phyloP scores from a whole-genome alignment of 2,797 vertebrate species.

The Uromys caudimaculatus region DNA sequence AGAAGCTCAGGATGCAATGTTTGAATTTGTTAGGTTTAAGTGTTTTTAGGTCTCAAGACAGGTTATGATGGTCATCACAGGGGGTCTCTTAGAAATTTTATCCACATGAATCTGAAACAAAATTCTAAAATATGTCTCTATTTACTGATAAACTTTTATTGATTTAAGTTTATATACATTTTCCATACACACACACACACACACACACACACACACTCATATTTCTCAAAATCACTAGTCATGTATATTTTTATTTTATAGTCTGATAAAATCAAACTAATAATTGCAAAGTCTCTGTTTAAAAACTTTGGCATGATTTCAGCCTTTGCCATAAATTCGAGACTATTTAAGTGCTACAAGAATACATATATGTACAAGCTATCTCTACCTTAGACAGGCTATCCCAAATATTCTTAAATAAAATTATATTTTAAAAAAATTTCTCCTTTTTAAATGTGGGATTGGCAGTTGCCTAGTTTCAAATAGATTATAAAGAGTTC shows the following conservation, averaged over 20 bases:
- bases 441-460: neutral
- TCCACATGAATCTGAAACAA: neutral
- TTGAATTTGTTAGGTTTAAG: constrained; percentile 54
- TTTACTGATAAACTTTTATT: neutral
- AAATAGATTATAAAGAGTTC: neutral
- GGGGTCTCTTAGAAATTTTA: neutral
- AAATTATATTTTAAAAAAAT: neutral
- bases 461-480: neutral
- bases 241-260: neutral
- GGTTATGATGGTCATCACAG: neutral
- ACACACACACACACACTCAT: neutral
- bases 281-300: neutral
- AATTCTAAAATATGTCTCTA: constrained; percentile 48
- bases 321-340: neutral
- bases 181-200: neutral
- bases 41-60: constrained; percentile 53
- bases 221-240: neutral
- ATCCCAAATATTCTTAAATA: neutral
- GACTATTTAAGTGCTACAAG: neutral
- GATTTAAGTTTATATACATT: neutral
- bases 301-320: constrained; percentile 31
- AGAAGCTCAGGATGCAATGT: neutral
- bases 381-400: neutral
- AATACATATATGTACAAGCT: neutral
- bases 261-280: neutral